Evolutionary conservation across 2,797 vertebrate genomes (phyloP).

Genomic region (Zalophus californianus): DNA sequence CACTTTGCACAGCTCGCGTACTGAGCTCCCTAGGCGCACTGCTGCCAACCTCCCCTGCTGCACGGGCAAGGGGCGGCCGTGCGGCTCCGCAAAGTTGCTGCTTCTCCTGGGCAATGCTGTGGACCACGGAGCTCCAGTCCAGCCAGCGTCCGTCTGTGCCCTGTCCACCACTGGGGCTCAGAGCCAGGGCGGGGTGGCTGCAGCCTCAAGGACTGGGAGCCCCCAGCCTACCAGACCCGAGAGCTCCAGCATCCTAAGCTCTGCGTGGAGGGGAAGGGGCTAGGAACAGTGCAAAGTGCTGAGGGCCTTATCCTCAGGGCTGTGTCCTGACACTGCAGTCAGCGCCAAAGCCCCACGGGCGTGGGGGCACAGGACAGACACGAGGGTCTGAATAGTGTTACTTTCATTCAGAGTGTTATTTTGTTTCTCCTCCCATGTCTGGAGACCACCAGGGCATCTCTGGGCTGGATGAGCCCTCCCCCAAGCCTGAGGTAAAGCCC

Average conservation of each 20-base stretch:
- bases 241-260: slow-evolving; percentile 48
- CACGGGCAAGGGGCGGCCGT: slow-evolving; percentile 56
- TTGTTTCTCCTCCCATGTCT: slow-evolving; percentile 66
- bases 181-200: slow-evolving; percentile 56
- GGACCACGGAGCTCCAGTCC: slow-evolving; percentile 76
- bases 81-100: slow-evolving; percentile 75
- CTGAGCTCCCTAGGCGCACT: slow-evolving; percentile 88
- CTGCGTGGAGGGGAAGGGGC: not conserved
- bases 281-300: not conserved
- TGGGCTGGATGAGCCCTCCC: slow-evolving; percentile 46
- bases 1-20: slow-evolving; percentile 97
- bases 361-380: slow-evolving; percentile 30
- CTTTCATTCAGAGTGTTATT: slow-evolving; percentile 78
- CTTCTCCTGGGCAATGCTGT: slow-evolving; percentile 79
- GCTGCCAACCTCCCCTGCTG: slow-evolving; percentile 64
- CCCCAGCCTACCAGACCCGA: slow-evolving; percentile 66
- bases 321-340: slow-evolving; percentile 45
- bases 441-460: slow-evolving; percentile 63
- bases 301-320: not conserved
- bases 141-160: slow-evolving; percentile 67
- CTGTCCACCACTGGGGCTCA: slow-evolving; percentile 61
- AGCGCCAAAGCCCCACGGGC: not conserved
- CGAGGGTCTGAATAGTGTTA: slow-evolving; percentile 79
- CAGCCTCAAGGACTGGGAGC: slow-evolving; percentile 64
- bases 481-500: slow-evolving; percentile 61